A percentile compares a stretch with the other conserved stretches of the same genome.
Evolutionary conservation across 1,140 invertebrate species (phyloP).

Genomic region (Drosophila kanapiae): DNA sequence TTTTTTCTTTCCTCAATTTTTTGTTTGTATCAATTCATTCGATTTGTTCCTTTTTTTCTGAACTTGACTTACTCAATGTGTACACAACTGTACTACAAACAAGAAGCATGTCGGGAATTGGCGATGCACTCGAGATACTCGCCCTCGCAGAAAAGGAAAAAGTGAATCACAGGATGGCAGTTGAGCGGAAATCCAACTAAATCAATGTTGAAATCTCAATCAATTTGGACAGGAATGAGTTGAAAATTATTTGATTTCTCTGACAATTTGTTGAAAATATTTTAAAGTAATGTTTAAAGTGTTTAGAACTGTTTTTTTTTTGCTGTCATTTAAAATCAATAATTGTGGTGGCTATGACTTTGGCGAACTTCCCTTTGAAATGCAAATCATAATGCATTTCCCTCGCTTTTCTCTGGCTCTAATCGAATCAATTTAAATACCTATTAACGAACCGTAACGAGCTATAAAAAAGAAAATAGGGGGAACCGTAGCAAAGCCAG

Average conservation of each 20-base stretch:
- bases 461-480: constrained; percentile 7
- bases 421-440: constrained; percentile 68
- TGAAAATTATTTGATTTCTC: constrained; percentile 9
- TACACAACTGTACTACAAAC: constrained; percentile 51
- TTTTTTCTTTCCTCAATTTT: constrained; percentile 37
- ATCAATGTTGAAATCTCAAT: constrained; percentile 45
- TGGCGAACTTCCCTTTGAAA: constrained; percentile 11
- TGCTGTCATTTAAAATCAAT: neutral
- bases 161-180: constrained; percentile 43
- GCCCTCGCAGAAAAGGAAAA: constrained; percentile 13
- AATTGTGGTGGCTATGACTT: neutral
- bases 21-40: constrained; percentile 24
- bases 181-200: constrained; percentile 34
- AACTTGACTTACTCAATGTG: constrained; percentile 48
- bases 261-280: neutral
- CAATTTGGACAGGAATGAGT: constrained; percentile 17
- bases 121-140: constrained; percentile 42
- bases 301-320: neutral
- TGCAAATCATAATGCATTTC: constrained; percentile 1
- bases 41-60: constrained; percentile 33
- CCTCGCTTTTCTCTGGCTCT: constrained; percentile 1
- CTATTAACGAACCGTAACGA: constrained; percentile 56
- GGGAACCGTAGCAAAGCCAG: constrained; percentile 2
- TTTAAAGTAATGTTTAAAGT: neutral
- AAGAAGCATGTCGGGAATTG: constrained; percentile 48